Base-by-base conservation (phyloP, 37 sponge, comb jelly and placozoan species). In the Geodia barretti region DNA sequence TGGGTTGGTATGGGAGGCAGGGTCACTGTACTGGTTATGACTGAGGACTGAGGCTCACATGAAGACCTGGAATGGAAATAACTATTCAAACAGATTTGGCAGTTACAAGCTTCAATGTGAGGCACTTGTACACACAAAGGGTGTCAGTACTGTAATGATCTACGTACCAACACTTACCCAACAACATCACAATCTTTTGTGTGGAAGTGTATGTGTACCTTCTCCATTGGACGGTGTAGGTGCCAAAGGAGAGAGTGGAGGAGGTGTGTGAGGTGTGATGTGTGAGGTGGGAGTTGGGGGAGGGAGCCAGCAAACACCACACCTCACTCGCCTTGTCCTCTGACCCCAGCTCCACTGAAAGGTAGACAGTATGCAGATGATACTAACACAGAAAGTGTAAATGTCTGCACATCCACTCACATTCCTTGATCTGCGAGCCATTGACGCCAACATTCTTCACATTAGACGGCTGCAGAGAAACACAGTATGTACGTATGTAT, bases 291-390 rank as follows among this genome's bases (percentile, higher is more conserved):
- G 54, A 47, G 3, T 59, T 28, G 40, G 65, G 47, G 14, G 41
- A 64, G 26, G 36, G 24, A 29, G 41, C 58, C 23, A 72, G 32
- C 39, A 86, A 68, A 36, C 80, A 86, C 30, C 39, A 62, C 39
- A 72, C 71, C 65, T 79, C 75, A 30, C 68, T 79, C 24, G 87
- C 87, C 41, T 37, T 30, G 35, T 86, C 87, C 24, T 36, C n/a
- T 2, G 80, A 60, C 7, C 72, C 75, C 59, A 86, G 80, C 59
- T 73, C 80, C 80, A 86, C 87, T 86, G 68, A 1, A 37, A 32
- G 34, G 38, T 1, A 62, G 25, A 31, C 9, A 24, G 20, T 60
- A 34, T 3, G 29, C 2, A 21, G 39, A 32, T 38, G 39, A 38
- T n/a, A n/a, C n/a, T n/a, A n/a, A n/a, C n/a, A n/a, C n/a, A n/a